Conservation (phyloP, 2,113 vertebrate genomes). For the Conger conger region DNA sequence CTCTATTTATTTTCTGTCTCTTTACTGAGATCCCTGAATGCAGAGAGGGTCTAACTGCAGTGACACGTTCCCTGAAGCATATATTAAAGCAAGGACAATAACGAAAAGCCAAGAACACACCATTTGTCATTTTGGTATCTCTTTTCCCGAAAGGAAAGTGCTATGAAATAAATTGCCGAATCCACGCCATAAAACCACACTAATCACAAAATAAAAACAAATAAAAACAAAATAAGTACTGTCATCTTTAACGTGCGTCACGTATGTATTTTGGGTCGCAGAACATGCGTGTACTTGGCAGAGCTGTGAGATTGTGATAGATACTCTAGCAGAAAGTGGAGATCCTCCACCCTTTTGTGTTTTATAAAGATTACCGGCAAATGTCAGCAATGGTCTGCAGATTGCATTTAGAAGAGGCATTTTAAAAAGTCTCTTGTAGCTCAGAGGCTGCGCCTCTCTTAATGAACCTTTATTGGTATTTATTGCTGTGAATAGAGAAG, state of each 20-base stretch:
- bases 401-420: too few relatives aligned
- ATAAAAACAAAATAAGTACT: background rate
- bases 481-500: too few relatives aligned
- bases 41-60: conserved; percentile 4
- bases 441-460: too few relatives aligned
- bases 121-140: conserved; percentile 8
- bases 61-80: background rate
- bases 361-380: too few relatives aligned
- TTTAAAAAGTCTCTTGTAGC: too few relatives aligned
- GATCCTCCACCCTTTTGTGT: too few relatives aligned
- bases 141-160: background rate
- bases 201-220: background rate
- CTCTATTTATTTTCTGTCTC: too few relatives aligned
- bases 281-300: too few relatives aligned
- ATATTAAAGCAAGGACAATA: conserved; percentile 5
- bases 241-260: background rate
- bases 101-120: background rate
- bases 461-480: too few relatives aligned
- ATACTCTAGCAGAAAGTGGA: too few relatives aligned
- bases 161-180: background rate
- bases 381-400: too few relatives aligned
- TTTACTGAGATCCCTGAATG: background rate
- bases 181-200: background rate
- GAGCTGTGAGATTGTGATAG: too few relatives aligned
- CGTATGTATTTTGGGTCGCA: background rate